A percentile compares a stretch with the other conserved stretches of the same genome.
Evolutionary conservation across 1,140 invertebrate genomes (phyloP).

Genomic region (Drosophila mayri): DNA sequence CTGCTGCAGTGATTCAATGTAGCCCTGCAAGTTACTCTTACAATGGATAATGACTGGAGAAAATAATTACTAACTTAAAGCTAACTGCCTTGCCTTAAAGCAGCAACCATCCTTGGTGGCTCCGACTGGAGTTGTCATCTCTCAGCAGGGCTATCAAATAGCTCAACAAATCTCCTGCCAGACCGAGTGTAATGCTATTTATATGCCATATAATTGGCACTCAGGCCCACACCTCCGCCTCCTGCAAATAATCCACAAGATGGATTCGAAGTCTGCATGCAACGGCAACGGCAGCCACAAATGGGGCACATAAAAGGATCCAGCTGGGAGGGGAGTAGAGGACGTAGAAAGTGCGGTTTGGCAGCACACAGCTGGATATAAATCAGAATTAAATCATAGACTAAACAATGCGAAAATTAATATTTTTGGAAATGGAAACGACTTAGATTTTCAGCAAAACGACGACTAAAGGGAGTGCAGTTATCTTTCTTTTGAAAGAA

Average conservation of each 20-base stretch:
- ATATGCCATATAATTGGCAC: conserved; percentile 52
- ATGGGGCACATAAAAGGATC: conserved; percentile 33
- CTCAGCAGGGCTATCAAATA: conserved; percentile 49
- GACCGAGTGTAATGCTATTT: conserved; percentile 48
- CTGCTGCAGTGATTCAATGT: conserved; percentile 22
- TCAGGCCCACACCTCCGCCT: not conserved
- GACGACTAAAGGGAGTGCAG: not conserved
- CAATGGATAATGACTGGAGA: conserved; percentile 5
- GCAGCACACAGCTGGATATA: conserved; percentile 54
- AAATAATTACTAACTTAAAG: conserved; percentile 5
- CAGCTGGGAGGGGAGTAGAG: not conserved
- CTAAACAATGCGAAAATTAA: conserved; percentile 52
- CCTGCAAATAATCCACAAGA: conserved; percentile 18
- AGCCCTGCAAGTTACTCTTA: conserved; percentile 2
- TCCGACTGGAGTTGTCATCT: conserved; percentile 17
- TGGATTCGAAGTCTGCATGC: conserved; percentile 47
- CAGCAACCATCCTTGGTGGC: not conserved
- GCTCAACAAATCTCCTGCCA: conserved; percentile 44
- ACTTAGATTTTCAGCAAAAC: not conserved
- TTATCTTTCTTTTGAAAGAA: not conserved
- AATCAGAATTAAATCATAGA: conserved; percentile 53
- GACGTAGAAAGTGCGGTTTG: not conserved
- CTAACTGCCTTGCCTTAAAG: conserved; percentile 17
- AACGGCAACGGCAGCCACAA: conserved; percentile 28
- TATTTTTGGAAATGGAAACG: conserved; percentile 44